Evolutionary conservation across 2,113 vertebrate species (phyloP), one percentile per base, ranked within the genome.

Genomic region (Melanerpes aurifrons): DNA sequence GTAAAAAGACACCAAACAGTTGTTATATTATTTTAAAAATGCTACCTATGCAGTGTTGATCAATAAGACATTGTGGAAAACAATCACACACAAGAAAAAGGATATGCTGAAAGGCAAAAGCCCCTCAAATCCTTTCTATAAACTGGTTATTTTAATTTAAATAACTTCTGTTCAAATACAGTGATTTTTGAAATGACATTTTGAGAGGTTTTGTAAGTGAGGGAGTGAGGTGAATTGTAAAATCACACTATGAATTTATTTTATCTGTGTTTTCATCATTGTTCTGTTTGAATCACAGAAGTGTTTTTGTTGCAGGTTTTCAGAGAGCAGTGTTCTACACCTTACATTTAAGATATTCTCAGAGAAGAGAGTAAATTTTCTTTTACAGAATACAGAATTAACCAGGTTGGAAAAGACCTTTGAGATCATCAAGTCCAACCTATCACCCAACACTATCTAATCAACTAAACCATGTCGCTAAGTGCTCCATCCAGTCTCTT

Each of bases 121-220:
- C 21, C 56, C 15, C 48, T 31, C 71, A 32, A 37, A 45, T 59
- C 68, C 9, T 47, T 56, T 57, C 7, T 73, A 9, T 67, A 67
- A 76, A 76, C 22, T 67, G n/a, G 17, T 54, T 86, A 66, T 87
- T 91, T 78, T 86, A 68, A 71, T 83, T 86, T 90, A 48, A 93
- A 75, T 91, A 29, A 25, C 37, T 78, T 31, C 48, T 78, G 19
- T 75, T 93, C 82, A 82, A 78, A 56, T 25, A 53, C n/a, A 83
- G 57, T 78, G 21, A 83, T 70, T 61, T 93, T 71, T 81, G 64
- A 82, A 91, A 45, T 90, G 72, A 35, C 69, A 61, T 88, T 96
- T 94, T 83, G 78, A 28, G 80, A 69, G 28, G 56, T 5, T 70
- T 74, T 90, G 15, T 89, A 22, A 90, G 72, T 87, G 71, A 62